Evolutionary conservation across 2,113 vertebrate genomes (phyloP), one percentile per base, ranked within the genome.

Genomic region (Morone chrysops): DNA sequence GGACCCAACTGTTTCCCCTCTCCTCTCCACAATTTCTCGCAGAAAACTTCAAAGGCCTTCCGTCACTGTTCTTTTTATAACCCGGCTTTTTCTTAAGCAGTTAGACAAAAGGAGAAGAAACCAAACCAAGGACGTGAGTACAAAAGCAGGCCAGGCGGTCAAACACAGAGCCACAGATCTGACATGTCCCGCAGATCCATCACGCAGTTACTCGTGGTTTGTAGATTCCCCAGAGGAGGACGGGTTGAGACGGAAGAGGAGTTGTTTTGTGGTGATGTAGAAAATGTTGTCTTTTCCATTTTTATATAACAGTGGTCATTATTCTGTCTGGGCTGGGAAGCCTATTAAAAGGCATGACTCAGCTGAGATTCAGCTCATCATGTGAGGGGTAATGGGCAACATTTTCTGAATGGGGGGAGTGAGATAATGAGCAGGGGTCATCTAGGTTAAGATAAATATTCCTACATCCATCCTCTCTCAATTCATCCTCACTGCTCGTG

Each of bases 21-120:
- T 88, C 83, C 77, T 86, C 81, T 77, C 63, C 67, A 43, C 74
- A 73, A 82, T 86, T 92, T 90, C 90, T 84, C 16, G 54, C n/a
- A 14, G 87, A 82, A 86, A 91, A 92, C 87, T 89, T 93, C 90
- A 94, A 94, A 93, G 89, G 82, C 80, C 79, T 43, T 81, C 78
- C 50, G 53, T 87, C 85, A 71, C 63, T 8, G 81, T 88, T 89
- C 83, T 86, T 93, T 93, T 93, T 88, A 93, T 93, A 92, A 94
- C 91, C 81, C 85, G 45, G 62, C 63, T 77, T 80, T 89, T 76
- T 87, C 82, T 83, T 51, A 74, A 6, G 79, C 80, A 62, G 70
- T 87, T 78, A 87, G 87, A 93, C 86, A 94, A 94, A 93, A 81
- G 87, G 66, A 87, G 79, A 75, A 63, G 82, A 87, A 79, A 82